Evolutionary conservation across 1,140 invertebrate genomes (phyloP).

Genomic region (Thereuonema tuberculata): DNA sequence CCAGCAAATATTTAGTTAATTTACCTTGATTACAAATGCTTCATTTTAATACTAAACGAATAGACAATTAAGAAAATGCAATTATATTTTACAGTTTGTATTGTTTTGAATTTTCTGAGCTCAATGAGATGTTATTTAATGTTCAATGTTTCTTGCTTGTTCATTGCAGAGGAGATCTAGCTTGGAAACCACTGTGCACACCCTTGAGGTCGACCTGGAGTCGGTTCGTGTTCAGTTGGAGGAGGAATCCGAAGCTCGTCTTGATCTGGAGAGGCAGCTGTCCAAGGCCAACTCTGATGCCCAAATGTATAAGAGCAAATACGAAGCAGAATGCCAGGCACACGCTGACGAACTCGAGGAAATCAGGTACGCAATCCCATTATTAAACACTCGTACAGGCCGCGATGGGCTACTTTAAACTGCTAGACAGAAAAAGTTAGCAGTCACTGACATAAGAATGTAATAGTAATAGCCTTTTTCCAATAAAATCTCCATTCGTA

Average conservation of each 20-base stretch:
- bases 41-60: too few species aligned
- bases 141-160: not conserved
- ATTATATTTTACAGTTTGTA: too few species aligned
- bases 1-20: too few species aligned
- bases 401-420: not conserved
- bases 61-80: too few species aligned
- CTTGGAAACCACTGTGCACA: constrained; percentile 71
- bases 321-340: constrained; percentile 74
- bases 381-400: too few species aligned
- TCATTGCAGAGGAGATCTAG: constrained; percentile 54
- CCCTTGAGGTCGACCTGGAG: constrained; percentile 83
- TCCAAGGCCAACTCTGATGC: constrained; percentile 81
- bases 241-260: constrained; percentile 85
- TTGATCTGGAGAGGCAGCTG: constrained; percentile 87
- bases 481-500: too few species aligned
- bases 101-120: too few species aligned
- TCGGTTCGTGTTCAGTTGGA: constrained; percentile 82
- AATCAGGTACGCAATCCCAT: constrained; percentile 42
- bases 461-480: not conserved
- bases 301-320: constrained; percentile 77
- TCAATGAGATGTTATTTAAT: too few species aligned
- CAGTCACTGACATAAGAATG: too few species aligned
- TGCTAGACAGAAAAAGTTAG: not conserved
- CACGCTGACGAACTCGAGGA: constrained; percentile 88
- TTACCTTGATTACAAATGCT: too few species aligned